Conservation (phyloP, 2,797 vertebrate species). For the Manis pentadactyla region DNA sequence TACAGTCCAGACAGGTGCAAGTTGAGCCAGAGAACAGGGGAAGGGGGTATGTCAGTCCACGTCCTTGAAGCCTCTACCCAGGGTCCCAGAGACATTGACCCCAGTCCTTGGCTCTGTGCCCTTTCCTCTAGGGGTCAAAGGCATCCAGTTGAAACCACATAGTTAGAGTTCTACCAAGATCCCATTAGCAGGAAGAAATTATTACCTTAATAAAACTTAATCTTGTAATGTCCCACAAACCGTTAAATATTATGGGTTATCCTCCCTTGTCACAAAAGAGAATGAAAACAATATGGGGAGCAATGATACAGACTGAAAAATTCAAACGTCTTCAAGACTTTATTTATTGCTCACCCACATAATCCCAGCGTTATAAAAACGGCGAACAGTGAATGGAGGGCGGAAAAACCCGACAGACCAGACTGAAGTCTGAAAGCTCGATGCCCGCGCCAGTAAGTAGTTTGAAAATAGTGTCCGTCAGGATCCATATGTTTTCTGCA, state of each 20-base stretch:
- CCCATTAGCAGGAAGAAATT: slow-evolving; percentile 63
- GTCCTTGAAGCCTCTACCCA: neutral
- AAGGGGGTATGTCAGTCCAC: neutral
- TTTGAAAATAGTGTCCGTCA: slow-evolving; percentile 67
- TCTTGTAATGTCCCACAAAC: slow-evolving; percentile 40
- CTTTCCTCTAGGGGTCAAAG: slow-evolving; percentile 25
- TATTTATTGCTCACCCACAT: slow-evolving; percentile 52
- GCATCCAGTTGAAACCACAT: neutral
- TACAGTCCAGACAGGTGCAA: slow-evolving; percentile 44
- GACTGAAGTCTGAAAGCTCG: neutral
- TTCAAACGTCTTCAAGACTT: slow-evolving; percentile 41
- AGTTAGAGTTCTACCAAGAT: slow-evolving; percentile 41
- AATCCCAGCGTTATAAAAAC: slow-evolving; percentile 55
- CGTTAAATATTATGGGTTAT: slow-evolving; percentile 53
- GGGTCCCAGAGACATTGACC: neutral
- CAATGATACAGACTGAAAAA: slow-evolving; percentile 57
- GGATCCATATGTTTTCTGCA: slow-evolving; percentile 74
- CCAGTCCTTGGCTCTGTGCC: neutral
- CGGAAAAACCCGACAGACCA: neutral
- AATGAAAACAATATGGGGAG: slow-evolving; percentile 71
- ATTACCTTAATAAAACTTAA: slow-evolving; percentile 72
- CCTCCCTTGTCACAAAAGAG: slow-evolving; percentile 67
- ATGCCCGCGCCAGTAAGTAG: slow-evolving; percentile 17
- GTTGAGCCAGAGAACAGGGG: neutral
- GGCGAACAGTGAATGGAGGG: neutral